A percentile compares a stretch with the other conserved stretches of the same genome.
phyloP scores from a whole-genome alignment of 2,888 invertebrate genomes.

The Hipparchia sbordonii region DNA sequence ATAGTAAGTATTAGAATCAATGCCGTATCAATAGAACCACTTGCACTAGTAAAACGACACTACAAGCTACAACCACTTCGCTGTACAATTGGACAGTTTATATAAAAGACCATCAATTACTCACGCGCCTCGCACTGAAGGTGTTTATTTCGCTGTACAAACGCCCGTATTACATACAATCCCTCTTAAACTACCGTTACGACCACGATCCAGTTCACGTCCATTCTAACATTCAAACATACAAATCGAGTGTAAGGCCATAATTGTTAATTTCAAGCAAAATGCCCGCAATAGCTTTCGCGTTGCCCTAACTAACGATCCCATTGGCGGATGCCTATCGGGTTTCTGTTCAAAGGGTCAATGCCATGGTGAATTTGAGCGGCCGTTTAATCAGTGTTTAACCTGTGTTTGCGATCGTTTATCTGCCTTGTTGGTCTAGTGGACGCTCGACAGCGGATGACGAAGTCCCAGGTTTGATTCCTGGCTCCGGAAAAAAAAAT shows the following conservation, averaged over 20 bases:
- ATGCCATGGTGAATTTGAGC: constrained; percentile 42
- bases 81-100: not conserved
- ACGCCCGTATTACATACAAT: constrained; percentile 42
- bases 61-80: not conserved
- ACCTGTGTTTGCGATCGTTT: not conserved
- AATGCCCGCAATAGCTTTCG: constrained; percentile 75
- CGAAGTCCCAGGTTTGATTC: too few relatives aligned
- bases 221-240: constrained; percentile 55
- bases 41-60: not conserved
- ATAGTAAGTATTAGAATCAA: not conserved
- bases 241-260: constrained; percentile 72
- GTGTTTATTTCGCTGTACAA: constrained; percentile 37
- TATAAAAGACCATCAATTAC: constrained; percentile 23
- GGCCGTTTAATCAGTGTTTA: constrained; percentile 34
- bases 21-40: not conserved
- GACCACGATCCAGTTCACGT: constrained; percentile 44
- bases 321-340: constrained; percentile 80
- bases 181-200: constrained; percentile 47
- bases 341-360: constrained; percentile 65
- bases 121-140: constrained; percentile 6
- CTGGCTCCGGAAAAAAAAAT: too few relatives aligned
- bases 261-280: constrained; percentile 80
- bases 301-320: constrained; percentile 77
- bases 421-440: too few relatives aligned
- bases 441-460: too few relatives aligned